Evolutionary conservation across 2,888 invertebrate genomes (phyloP), one percentile per base, ranked within the genome.

Genomic region (Mamestra brassicae): DNA sequence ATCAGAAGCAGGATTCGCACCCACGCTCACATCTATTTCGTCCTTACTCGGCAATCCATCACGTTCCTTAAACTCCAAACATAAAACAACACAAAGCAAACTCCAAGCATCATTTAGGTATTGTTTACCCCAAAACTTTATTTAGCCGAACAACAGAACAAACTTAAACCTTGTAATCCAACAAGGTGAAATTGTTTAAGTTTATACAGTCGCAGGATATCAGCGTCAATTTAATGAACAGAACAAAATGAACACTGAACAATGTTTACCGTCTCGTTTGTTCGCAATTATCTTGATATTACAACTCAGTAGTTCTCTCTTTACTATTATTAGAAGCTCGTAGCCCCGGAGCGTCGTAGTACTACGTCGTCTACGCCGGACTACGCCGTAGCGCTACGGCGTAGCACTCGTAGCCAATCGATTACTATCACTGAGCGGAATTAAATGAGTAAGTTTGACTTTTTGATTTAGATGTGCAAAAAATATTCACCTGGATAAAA

Each of bases 201-300:
- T n/a, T n/a, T n/a, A n/a, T 67, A 69, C 69, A 67, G 38, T 67
- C 58, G n/a, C 64, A 52, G 58, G 65, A 54, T 78, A 82, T 82
- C 71, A 60, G 55, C 63, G 61, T 80, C 38, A 76, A 76, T 67
- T 81, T 58, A 57, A 11, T 52, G 50, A 50, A 55, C 38, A 57
- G 47, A 61, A 73, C 61, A 26, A 78, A 80, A 55, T 45, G 17
- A 55, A 62, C 68, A 80, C 50, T 50, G 26, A 55, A 64, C 61
- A 58, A 50, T 70, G 50, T 66, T 71, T 79, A 75, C 60, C 34
- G 26, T 75, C 13, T 55, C 36, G 26, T 80, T 74, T 69, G 17
- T 63, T 69, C n/a, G 38, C 17, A 17, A 70, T 71, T 62, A 63
- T 52, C 55, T 54, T 15, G 34, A 60, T 68, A 71, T 58, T 58